Evolutionary conservation across 2,797 vertebrate genomes (phyloP).

Genomic region (Periparus ater): DNA sequence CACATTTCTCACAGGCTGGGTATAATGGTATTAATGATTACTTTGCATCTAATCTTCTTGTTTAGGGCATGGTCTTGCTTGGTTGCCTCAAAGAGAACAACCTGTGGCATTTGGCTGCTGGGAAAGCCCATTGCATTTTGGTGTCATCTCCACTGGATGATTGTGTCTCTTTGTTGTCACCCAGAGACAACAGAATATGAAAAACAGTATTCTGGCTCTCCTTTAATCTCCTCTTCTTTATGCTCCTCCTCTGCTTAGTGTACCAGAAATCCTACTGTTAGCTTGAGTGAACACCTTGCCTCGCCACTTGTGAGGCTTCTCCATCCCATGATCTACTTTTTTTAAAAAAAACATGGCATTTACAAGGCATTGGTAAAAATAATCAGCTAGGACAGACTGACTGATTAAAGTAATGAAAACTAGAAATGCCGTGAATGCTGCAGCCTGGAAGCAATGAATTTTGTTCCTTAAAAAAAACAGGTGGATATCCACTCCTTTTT

Average conservation of each 20-base stretch:
- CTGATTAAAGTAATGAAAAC: background rate
- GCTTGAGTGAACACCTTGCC: background rate
- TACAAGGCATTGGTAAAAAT: background rate
- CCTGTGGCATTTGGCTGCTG: rapidly evolving
- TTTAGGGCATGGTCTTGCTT: background rate
- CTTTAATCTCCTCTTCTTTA: background rate
- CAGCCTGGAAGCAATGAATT: background rate
- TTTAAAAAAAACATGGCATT: background rate
- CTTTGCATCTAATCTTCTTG: background rate
- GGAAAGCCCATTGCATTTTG: background rate
- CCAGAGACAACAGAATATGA: background rate
- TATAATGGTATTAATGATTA: background rate
- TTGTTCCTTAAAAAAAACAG: background rate
- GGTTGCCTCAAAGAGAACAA: background rate
- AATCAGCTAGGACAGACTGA: background rate
- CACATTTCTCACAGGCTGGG: background rate
- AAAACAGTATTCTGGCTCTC: background rate
- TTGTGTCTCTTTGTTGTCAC: background rate
- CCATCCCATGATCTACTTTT: background rate
- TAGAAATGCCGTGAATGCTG: background rate
- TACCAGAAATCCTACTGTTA: background rate
- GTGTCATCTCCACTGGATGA: background rate
- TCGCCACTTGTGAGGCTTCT: background rate
- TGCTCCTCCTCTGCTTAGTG: background rate
- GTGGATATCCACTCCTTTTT: background rate